Evolutionary conservation across 2,797 vertebrate species (phyloP).

Genomic region (Mergus octosetaceus): DNA sequence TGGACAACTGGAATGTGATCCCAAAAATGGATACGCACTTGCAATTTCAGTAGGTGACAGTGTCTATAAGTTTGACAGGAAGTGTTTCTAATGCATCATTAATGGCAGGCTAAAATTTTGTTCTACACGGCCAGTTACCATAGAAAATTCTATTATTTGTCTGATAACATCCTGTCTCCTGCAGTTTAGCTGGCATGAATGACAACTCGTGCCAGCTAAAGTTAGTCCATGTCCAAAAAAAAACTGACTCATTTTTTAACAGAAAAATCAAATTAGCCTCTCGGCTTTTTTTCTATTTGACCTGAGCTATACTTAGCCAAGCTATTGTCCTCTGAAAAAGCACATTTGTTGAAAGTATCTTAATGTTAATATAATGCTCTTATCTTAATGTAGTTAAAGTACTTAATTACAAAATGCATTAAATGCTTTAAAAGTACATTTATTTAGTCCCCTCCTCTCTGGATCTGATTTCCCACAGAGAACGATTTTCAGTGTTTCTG

Average conservation of each 20-base stretch:
- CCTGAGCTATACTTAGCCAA: not conserved
- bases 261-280: conserved; percentile 29
- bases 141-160: conserved; percentile 3
- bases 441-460: not conserved
- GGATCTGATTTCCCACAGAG: not conserved
- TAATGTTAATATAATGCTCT: not conserved
- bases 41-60: not conserved
- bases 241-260: not conserved
- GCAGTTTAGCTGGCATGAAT: not conserved
- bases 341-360: not conserved
- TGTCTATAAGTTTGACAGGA: not conserved
- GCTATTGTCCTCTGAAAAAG: not conserved
- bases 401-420: not conserved
- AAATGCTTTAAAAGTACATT: not conserved
- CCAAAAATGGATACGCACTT: not conserved
- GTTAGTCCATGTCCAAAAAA: not conserved
- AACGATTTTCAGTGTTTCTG: not conserved
- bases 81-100: not conserved
- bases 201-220: not conserved
- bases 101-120: not conserved
- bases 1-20: not conserved
- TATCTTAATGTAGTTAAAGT: not conserved
- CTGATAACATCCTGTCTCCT: not conserved
- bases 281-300: not conserved
- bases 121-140: not conserved